Percentiles rank a stretch among this genome's conserved stretches.
Conservation (phyloP, 2,113 vertebrate genomes). For the Sus scrofa region DNA sequence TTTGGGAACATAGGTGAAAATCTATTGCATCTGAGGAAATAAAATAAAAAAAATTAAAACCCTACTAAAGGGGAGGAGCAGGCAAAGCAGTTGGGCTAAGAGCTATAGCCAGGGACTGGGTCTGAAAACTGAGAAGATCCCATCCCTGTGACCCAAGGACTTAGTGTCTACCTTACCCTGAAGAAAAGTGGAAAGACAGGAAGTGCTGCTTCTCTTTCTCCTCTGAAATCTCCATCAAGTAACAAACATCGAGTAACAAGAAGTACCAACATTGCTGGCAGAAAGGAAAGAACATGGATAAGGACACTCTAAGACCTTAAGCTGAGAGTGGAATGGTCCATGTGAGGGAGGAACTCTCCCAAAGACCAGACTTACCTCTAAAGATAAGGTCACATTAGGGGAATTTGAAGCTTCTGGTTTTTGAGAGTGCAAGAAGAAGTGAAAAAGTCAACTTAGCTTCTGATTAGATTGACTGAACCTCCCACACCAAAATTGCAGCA, state of each 20-base stretch:
- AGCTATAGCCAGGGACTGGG: not conserved
- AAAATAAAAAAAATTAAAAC: not conserved
- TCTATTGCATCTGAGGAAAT: not conserved
- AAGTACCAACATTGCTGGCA: not conserved
- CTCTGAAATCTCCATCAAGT: not conserved
- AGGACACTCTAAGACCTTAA: not conserved
- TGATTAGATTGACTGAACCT: not conserved
- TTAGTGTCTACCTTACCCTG: not conserved
- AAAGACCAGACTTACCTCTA: not conserved
- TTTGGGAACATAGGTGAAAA: not conserved
- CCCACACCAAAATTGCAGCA: not conserved
- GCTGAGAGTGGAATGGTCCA: not conserved
- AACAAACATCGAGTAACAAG: not conserved
- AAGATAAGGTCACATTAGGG: not conserved
- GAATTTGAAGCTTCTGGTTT: not conserved
- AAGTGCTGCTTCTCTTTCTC: not conserved
- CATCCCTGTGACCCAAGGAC: not conserved
- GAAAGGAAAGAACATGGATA: not conserved
- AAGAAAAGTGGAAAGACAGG: not conserved
- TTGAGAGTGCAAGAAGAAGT: not conserved
- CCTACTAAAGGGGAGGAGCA: not conserved
- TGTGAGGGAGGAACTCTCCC: not conserved
- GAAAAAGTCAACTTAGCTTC: not conserved
- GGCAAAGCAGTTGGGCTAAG: not conserved
- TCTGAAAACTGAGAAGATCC: not conserved